A percentile compares a stretch with the other conserved stretches of the same genome.
phyloP scores from a whole-genome alignment of 64 coral and sea anemone species.

The Acropora yongei region DNA sequence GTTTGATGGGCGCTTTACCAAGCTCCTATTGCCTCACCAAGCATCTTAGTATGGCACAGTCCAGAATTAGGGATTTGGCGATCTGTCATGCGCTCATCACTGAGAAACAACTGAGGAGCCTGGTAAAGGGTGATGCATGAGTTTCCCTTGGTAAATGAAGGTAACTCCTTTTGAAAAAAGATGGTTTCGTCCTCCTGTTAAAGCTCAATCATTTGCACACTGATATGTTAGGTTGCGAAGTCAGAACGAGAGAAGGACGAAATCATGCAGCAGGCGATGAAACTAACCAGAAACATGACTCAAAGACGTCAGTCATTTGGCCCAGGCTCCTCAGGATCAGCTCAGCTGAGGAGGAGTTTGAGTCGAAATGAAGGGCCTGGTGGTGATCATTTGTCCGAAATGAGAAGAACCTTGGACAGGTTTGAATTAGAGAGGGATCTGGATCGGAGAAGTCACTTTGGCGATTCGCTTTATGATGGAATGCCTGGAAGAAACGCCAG shows the following conservation, averaged over 20 bases:
- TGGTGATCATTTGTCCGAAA: conserved; percentile 55
- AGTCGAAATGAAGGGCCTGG: conserved; percentile 29
- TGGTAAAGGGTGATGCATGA: too few species aligned
- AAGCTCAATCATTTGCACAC: background rate
- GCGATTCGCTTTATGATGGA: conserved; percentile 60
- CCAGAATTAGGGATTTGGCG: too few species aligned
- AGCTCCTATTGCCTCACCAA: too few species aligned
- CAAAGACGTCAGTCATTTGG: conserved; percentile 81
- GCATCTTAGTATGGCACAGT: too few species aligned
- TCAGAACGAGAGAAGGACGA: conserved; percentile 87
- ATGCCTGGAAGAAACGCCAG: conserved; percentile 10
- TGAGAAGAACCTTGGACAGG: conserved; percentile 78
- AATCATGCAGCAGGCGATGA: conserved; percentile 73
- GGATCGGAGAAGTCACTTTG: conserved; percentile 46
- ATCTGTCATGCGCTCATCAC: too few species aligned
- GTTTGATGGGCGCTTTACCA: too few species aligned
- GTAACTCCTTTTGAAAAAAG: background rate
- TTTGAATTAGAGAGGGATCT: conserved; percentile 72
- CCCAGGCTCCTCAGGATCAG: conserved; percentile 10
- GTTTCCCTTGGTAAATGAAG: background rate
- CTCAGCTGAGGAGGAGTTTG: conserved; percentile 49
- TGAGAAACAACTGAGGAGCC: too few species aligned
- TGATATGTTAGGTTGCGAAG: conserved; percentile 62
- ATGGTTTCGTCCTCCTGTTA: background rate
- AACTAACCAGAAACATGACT: conserved; percentile 46